Evolutionary conservation across 2,797 vertebrate species (phyloP).

Genomic region (Allobates femoralis): DNA sequence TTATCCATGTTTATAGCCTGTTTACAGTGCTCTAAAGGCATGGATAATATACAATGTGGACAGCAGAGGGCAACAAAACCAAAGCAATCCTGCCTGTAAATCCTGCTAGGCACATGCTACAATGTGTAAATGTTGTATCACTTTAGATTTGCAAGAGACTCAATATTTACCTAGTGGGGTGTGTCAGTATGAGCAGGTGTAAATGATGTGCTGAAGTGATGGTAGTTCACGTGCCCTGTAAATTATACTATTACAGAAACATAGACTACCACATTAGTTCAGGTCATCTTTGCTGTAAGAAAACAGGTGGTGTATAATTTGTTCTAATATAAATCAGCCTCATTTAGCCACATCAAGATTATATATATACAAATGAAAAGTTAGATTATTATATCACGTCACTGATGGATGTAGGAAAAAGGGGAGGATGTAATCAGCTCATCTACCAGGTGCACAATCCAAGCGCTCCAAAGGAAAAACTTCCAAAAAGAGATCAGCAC

Average conservation of each 20-base stretch:
- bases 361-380: too few species aligned
- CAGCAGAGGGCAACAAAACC: constrained; percentile 23
- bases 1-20: not conserved
- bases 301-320: not conserved
- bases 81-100: not conserved
- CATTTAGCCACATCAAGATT: too few species aligned
- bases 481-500: too few species aligned
- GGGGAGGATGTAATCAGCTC: too few species aligned
- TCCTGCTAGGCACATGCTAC: not conserved
- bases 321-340: too few species aligned
- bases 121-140: not conserved
- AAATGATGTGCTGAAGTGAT: not conserved
- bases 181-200: not conserved
- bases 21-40: not conserved
- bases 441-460: too few species aligned
- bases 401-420: too few species aligned
- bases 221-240: not conserved
- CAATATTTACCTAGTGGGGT: constrained; percentile 25
- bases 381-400: too few species aligned
- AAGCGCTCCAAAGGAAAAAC: too few species aligned
- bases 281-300: not conserved
- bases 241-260: not conserved
- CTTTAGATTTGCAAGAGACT: not conserved
- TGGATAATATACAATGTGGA: not conserved
- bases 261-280: not conserved